phyloP scores from a whole-genome alignment of 2,113 vertebrate genomes.

The Ancistrus triradiatus region DNA sequence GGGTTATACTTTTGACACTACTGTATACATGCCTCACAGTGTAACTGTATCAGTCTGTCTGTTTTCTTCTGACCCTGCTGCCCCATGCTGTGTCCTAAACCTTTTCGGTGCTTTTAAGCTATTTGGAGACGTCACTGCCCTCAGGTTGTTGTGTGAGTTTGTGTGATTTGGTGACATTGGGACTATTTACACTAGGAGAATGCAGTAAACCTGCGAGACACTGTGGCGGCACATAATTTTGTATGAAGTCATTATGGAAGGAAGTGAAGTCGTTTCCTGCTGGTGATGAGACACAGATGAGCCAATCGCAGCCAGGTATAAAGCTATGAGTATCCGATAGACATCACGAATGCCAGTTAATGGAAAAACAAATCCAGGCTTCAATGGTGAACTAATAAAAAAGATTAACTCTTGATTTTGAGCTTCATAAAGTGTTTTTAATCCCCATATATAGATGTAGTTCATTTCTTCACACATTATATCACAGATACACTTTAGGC shows the following conservation, averaged over 20 bases:
- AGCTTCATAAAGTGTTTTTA: too few relatives aligned
- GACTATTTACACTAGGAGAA: conserved; percentile 3
- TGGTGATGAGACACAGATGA: conserved; percentile 45
- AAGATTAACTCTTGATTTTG: too few relatives aligned
- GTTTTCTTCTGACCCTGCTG: neutral
- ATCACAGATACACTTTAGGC: neutral
- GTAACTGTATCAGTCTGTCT: neutral
- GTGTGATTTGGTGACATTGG: conserved; percentile 10
- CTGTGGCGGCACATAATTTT: conserved; percentile 38
- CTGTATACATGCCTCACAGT: neutral
- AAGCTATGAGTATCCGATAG: conserved; percentile 17
- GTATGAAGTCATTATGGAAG: conserved; percentile 44
- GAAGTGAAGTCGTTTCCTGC: conserved; percentile 41
- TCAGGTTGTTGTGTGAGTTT: conserved; percentile 5
- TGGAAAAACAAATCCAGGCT: neutral
- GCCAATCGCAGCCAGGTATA: conserved; percentile 27
- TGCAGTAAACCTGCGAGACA: conserved; percentile 32
- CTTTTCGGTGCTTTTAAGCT: neutral
- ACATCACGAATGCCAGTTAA: conserved; percentile 14
- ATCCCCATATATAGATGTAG: too few relatives aligned
- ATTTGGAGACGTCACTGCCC: conserved; percentile 5
- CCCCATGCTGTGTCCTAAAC: neutral
- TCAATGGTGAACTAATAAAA: conserved; percentile 2
- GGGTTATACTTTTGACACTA: too few relatives aligned
- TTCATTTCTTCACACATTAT: too few relatives aligned